Evolutionary conservation across 2,797 vertebrate species (phyloP), one percentile per base, ranked within the genome.

Genomic region (Gallirallus australis): DNA sequence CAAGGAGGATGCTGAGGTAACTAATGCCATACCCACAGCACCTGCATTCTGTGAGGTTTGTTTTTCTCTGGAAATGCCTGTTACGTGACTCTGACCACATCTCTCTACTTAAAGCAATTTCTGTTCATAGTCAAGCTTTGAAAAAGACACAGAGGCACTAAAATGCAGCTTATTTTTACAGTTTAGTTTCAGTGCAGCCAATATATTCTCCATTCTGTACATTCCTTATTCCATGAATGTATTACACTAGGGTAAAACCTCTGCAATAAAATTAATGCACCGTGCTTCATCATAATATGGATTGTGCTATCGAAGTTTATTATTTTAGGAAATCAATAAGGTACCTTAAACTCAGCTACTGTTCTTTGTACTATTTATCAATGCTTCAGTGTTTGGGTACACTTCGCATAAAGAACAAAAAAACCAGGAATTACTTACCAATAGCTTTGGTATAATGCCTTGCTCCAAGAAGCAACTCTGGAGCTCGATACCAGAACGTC

Each of bases 361-460:
- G n/a, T 76, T 35, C 70, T 79, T 54, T 47, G 60, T n/a, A 30
- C 19, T 68, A 21, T 18, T 64, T 63, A 88, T 35, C 56, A 71
- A 18, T 18, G 42, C 24, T 69, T 83, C 23, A 48, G 2, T 27
- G 81, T 42, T 63, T 23, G 57, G 12, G n/a, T 56, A 37, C 5
- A 7, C 31, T 75, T 42, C 17, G 48, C 15, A 52, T 7, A 37
- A 53, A 76, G 12, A 63, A 64, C 18, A 77, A 56, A 68, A 35
- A 37, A 3, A 45, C 7, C 73, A 30, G 86, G 45, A 31, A 69
- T 76, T 96, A 98, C 99, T 99, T 96, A 99, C 99, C 99, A 95
- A 99, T 99, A 98, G 99, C 99, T 99, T 99, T 99, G 99, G 99
- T 99, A 99, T 99, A 99, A 98, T 99, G 99, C 96, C 99, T 99